Conservation (phyloP, 2,113 vertebrate genomes). For the Silurus glanis region DNA sequence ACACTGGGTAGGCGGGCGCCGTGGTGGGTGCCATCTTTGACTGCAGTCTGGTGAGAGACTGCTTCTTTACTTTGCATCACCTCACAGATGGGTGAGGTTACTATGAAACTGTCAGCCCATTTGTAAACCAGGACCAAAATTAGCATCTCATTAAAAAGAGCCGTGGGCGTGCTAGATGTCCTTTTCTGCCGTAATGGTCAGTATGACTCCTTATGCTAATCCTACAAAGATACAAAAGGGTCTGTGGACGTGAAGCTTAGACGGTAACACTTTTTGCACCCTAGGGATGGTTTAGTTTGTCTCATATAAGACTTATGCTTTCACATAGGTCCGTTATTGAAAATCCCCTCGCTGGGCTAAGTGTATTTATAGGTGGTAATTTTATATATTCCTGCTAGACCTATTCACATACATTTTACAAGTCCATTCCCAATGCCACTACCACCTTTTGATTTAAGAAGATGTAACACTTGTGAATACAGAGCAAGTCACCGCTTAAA, state of each 20-base stretch:
- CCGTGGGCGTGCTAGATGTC: conserved; percentile 16
- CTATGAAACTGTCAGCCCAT: conserved; percentile 51
- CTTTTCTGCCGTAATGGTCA: neutral
- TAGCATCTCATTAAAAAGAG: conserved; percentile 45
- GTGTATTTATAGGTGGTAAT: neutral
- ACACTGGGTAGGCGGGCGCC: conserved; percentile 47
- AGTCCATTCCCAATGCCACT: neutral
- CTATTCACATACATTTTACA: neutral
- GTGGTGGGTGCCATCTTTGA: conserved; percentile 52
- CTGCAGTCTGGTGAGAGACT: conserved; percentile 51
- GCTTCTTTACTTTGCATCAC: conserved; percentile 53
- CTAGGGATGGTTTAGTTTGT: neutral
- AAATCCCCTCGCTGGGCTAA: neutral
- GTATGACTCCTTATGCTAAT: neutral
- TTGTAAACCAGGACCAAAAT: conserved; percentile 48
- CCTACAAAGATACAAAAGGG: neutral
- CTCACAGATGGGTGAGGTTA: conserved; percentile 57
- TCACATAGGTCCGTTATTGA: neutral
- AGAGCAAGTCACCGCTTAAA: too few species aligned
- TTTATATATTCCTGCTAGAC: neutral
- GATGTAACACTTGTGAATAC: neutral
- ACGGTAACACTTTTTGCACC: neutral
- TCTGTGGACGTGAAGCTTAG: neutral
- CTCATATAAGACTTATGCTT: neutral
- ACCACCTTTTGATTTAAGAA: neutral